phyloP scores from a whole-genome alignment of 2,113 vertebrate species.

The Suricata suricatta region DNA sequence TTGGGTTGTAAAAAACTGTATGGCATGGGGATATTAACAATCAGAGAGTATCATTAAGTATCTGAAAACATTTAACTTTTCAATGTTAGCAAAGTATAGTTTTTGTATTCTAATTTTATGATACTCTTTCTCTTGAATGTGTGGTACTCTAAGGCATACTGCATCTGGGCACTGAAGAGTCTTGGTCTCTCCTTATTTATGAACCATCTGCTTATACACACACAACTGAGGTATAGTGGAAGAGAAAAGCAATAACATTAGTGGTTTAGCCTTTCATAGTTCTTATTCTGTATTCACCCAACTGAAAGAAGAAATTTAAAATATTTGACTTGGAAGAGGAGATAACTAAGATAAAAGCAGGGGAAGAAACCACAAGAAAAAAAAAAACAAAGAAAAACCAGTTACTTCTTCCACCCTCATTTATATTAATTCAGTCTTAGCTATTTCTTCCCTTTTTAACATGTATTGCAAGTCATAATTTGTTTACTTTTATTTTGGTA shows the following conservation, averaged over 20 bases:
- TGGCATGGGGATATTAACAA: background rate
- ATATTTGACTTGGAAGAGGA: background rate
- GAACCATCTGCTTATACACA: background rate
- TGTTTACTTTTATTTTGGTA: background rate
- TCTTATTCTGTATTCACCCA: background rate
- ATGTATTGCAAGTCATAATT: background rate
- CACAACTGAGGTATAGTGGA: background rate
- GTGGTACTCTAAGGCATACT: background rate
- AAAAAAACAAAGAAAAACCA: background rate
- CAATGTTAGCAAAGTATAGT: background rate
- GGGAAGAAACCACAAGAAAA: background rate
- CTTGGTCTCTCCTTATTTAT: background rate
- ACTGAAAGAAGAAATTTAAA: constrained; percentile 5
- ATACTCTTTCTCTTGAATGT: background rate
- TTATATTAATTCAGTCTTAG: background rate
- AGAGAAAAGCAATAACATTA: background rate
- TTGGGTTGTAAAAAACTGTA: background rate
- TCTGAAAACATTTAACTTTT: background rate
- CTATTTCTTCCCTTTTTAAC: background rate
- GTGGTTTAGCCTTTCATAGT: background rate
- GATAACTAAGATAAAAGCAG: background rate
- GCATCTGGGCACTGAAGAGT: background rate
- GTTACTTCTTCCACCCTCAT: background rate
- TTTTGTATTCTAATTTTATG: background rate
- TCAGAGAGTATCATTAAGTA: background rate